A percentile compares a stretch with the other conserved stretches of the same genome.
These are phyloP conservation scores for Seira sanloemensis DNA, from an alignment of 2,888 invertebrate species.

Conservation along the genomic window DNA sequence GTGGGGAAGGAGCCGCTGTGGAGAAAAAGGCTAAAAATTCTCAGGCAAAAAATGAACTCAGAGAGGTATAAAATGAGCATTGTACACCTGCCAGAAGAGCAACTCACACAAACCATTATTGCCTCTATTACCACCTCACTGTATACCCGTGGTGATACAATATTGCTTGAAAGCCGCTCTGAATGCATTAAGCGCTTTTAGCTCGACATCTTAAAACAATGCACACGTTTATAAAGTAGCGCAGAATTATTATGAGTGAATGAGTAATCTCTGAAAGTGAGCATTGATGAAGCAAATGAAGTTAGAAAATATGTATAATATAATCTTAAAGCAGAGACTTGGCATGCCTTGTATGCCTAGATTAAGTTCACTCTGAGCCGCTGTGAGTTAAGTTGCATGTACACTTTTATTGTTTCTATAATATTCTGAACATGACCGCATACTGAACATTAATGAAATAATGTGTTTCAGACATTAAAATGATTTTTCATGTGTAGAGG, in stretches of 20 bases:
- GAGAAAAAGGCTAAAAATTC: conserved; percentile 61
- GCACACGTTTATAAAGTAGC: neutral
- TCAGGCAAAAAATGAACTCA: conserved; percentile 54
- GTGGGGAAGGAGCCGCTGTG: conserved; percentile 61
- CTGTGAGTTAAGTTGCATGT: neutral
- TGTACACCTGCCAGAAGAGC: conserved; percentile 53
- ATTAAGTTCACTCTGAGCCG: no score
- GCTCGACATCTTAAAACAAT: no score
- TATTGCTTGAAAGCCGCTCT: conserved; percentile 2
- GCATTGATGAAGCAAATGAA: neutral
- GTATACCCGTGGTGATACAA: conserved; percentile 51
- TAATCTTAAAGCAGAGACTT: neutral
- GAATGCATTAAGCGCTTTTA: no score
- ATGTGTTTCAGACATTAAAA: neutral
- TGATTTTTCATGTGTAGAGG: neutral
- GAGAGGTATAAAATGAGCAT: conserved; percentile 54
- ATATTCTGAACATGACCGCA: neutral
- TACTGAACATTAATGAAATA: neutral
- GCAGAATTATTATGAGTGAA: no score
- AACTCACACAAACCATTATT: conserved; percentile 57
- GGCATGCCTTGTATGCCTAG: neutral
- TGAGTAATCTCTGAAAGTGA: neutral
- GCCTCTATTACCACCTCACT: conserved; percentile 42
- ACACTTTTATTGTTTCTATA: neutral
- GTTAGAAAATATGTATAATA: neutral